Evolutionary conservation across 1,140 invertebrate genomes (phyloP), one percentile per base, ranked within the genome.

Genomic region (Penaeus japonicus): DNA sequence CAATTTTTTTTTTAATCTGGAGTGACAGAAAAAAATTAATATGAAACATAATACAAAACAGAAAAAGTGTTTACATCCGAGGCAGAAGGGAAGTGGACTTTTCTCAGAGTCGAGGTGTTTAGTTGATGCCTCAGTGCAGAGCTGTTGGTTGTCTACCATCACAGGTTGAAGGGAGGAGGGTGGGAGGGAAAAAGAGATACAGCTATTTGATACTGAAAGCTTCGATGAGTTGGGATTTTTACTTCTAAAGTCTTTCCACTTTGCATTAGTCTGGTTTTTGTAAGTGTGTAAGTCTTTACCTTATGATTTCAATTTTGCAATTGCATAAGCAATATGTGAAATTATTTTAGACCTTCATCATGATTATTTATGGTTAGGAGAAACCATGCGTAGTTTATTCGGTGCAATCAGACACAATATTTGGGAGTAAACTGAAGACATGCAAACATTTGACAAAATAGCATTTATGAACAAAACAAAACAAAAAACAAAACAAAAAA

Each of bases 31-130:
- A 27, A 17, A 18, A 27, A 73, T 65, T 65, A 35, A 59, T 59
- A 30, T 59, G 32, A 59, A 30, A 57, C 55, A 59, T 27, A 83
- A 83, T 30, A 83, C 24, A 35, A 20, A 83, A 83, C 81, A 59
- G 24, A 84, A 84, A 86, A 70, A 86, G 57, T 59, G 77, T 80
- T 83, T 86, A 86, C 77, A 86, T 86, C 55, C 24, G 47, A 62
- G n/a, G 78, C 75, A 86, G 75, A 18, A 79, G 85, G 47, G 75
- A 75, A 57, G 85, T 86, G 75, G 85, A 78, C 75, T 77, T 80
- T 86, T 80, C 85, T 78, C 35, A 62, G 78, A 77, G 77, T 59
- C n/a, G 85, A 86, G 55, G 59, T 80, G 85, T 75, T 47, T 18
- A 78, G 35, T 57, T 47, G 85, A 54, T 79, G 75, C 85, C 75